A percentile compares a stretch with the other conserved stretches of the same genome.
phyloP scores from a whole-genome alignment of 2,113 vertebrate species.

The zebrafish (Danio rerio) region GRCz12tu NC_133196.1:29890501-29891000 shows the following conservation, averaged over 20 bases:
- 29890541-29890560: too few species aligned
- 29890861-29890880: background rate
- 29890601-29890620: too few species aligned
- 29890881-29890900: slow-evolving; percentile 4
- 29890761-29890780: slow-evolving; percentile 2
- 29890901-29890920: slow-evolving; percentile 20
- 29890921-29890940: slow-evolving; percentile 22
- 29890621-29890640: too few species aligned
- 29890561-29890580: too few species aligned
- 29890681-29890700: too few species aligned
- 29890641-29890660: too few species aligned
- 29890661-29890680: too few species aligned
- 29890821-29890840: background rate
- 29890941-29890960: slow-evolving; percentile 6
- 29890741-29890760: background rate
- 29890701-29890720: too few species aligned
- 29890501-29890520: too few species aligned
- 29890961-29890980: slow-evolving; percentile 41
- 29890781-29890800: background rate
- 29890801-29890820: background rate
- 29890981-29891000: slow-evolving; percentile 49
- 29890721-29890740: too few species aligned
- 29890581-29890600: too few species aligned
- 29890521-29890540: too few species aligned
- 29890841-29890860: slow-evolving; percentile 6